Conservation (phyloP, 2,797 vertebrate species). For the Spinus pinus region DNA sequence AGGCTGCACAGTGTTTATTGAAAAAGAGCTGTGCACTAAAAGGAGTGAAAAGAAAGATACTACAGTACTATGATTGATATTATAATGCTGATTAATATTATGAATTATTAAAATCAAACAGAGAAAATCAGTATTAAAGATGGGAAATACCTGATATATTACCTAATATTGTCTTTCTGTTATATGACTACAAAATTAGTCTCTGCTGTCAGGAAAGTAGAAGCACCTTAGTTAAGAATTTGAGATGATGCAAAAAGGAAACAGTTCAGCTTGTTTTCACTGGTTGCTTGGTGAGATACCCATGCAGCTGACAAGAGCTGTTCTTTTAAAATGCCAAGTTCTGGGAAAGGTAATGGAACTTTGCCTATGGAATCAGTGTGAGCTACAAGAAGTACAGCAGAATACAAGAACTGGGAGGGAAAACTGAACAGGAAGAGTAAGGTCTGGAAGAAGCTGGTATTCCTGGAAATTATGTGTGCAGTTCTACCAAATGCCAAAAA, state of each 20-base stretch:
- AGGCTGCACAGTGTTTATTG: not conserved
- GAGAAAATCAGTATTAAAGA: not conserved
- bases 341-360: not conserved
- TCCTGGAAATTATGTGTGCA: not conserved
- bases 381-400: not conserved
- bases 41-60: not conserved
- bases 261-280: not conserved
- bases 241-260: not conserved
- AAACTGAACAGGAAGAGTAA: not conserved
- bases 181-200: not conserved
- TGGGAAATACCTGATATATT: not conserved
- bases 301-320: not conserved
- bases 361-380: not conserved
- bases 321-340: not conserved
- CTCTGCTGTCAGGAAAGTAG: not conserved
- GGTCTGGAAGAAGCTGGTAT: not conserved
- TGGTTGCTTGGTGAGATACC: not conserved
- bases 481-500: not conserved
- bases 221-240: not conserved
- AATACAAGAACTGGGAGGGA: not conserved
- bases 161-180: not conserved
- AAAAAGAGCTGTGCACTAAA: not conserved
- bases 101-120: not conserved
- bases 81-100: not conserved
- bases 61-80: not conserved